Percentiles rank a stretch among this genome's conserved stretches.
phyloP scores from a whole-genome alignment of 2,888 invertebrate species.

The Ditylenchus weischeri region DNA sequence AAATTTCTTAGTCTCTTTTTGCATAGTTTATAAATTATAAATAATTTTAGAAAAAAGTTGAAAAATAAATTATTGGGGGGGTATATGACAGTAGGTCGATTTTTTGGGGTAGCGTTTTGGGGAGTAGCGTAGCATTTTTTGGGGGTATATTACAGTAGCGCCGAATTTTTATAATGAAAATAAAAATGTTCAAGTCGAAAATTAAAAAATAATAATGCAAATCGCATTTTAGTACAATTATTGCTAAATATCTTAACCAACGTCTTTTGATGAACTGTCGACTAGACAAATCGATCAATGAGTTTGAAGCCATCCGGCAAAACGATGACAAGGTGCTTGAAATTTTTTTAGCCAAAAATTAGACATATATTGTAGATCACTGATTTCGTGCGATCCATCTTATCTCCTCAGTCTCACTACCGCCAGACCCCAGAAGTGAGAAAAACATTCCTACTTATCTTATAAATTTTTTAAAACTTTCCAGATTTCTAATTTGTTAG shows the following conservation, averaged over 20 bases:
- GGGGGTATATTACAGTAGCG: too few relatives aligned
- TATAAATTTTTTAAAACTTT: neutral
- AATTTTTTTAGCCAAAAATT: too few relatives aligned
- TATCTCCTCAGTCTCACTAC: conserved; percentile 23
- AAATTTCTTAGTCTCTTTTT: too few relatives aligned
- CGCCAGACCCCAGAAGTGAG: conserved; percentile 23
- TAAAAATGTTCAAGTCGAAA: too few relatives aligned
- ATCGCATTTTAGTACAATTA: conserved; percentile 12
- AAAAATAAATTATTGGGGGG: too few relatives aligned
- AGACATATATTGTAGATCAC: neutral
- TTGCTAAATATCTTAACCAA: conserved; percentile 20
- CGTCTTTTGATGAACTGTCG: conserved; percentile 19
- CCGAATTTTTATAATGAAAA: too few relatives aligned
- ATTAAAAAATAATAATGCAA: neutral
- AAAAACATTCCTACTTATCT: neutral
- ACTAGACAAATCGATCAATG: conserved; percentile 19
- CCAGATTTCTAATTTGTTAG: conserved; percentile 18
- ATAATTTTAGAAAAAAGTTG: too few relatives aligned
- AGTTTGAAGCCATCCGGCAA: conserved; percentile 2
- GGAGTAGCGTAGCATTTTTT: too few relatives aligned
- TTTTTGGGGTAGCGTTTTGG: too few relatives aligned
- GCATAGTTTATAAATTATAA: too few relatives aligned
- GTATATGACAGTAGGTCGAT: too few relatives aligned
- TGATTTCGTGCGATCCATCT: conserved; percentile 20
- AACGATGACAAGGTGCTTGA: too few relatives aligned